These are phyloP conservation scores for Oreochromis spilurus DNA, from an alignment of 2,113 vertebrate species.

Conservation along the genomic window DNA sequence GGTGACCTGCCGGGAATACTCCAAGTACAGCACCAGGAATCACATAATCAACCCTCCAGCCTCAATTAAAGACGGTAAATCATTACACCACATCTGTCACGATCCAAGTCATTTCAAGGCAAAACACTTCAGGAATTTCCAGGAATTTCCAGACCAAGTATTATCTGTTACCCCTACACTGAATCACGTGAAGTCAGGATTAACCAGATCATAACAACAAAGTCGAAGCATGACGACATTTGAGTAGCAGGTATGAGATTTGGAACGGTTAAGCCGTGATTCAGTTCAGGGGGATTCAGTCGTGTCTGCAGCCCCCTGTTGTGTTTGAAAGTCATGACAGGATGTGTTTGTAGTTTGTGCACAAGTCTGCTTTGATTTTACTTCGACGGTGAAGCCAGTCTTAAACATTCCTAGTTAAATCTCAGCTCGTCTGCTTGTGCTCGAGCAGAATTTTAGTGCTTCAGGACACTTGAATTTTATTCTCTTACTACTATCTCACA, in stretches of 20 bases:
- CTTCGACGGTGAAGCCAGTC: neutral
- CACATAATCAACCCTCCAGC: neutral
- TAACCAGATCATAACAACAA: conserved; percentile 21
- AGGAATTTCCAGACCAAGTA: neutral
- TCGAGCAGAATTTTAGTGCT: neutral
- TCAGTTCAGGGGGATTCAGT: neutral
- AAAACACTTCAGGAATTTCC: conserved; percentile 6
- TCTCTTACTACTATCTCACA: neutral
- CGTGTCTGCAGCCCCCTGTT: neutral
- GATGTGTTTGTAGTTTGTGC: neutral
- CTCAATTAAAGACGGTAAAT: neutral
- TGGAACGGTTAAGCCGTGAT: neutral
- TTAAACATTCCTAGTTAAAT: neutral
- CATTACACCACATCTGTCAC: neutral
- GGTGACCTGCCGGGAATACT: neutral
- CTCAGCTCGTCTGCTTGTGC: neutral
- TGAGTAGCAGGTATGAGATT: conserved; percentile 8
- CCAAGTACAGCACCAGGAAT: neutral
- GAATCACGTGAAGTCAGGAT: neutral
- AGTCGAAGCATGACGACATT: conserved; percentile 19
- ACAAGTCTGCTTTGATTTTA: neutral
- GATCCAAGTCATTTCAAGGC: conserved; percentile 3
- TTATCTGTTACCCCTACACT: conserved; percentile 2
- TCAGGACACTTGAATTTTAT: neutral
- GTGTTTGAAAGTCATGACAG: neutral